Base-by-base conservation (phyloP, 2,888 invertebrate genomes). In the Microctonus brassicae region DNA sequence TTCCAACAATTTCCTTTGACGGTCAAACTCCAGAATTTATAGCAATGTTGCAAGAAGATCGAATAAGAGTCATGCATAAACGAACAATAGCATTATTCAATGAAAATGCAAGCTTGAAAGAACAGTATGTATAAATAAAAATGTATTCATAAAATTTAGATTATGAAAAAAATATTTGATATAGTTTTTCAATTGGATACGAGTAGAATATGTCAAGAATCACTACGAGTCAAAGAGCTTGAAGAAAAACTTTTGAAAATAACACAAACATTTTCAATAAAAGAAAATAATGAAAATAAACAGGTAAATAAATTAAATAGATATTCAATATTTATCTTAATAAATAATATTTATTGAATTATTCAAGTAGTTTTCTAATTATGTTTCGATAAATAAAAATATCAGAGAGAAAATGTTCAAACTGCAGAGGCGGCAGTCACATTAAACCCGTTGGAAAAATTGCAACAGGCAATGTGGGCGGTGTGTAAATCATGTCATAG, bases 71-170 rank as follows among this genome's bases (percentile, higher is more conserved):
- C 3, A 76, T 84, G 74, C 80, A 81, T 65, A 79, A 77, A 42
- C 77, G 82, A n/a, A 83, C 80, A 64, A 76, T 80, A 22, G 80
- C 80, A 65, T 80, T 84, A 3, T 70, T 81, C n/a, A 58, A 73
- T 52, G 84, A 85, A 73, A 85, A 83, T 73, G 76, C 77, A 53
- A 73, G 42, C 22, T 75, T 86, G 26, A 78, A 72, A 17, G 73
- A 75, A 33, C 82, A 78, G 86, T 85, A 76, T 81, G 77, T 74
- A 71, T 64, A 53, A 73, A 69, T 64, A 58, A 68, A 47, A 47
- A 4, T 7, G 2, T 20, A 47, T 6, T 1, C 5, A 7, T 20
- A 17, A 29, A 29, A 29, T 29, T 29, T 29, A 29, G 4, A 29
- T 29, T 5, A 29, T 29, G 29, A 29, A 5, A 29, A 5, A 29